Percentiles rank a stretch among this genome's conserved stretches.
Conservation (phyloP, 2,113 vertebrate species). For the Ciconia maguari region DNA sequence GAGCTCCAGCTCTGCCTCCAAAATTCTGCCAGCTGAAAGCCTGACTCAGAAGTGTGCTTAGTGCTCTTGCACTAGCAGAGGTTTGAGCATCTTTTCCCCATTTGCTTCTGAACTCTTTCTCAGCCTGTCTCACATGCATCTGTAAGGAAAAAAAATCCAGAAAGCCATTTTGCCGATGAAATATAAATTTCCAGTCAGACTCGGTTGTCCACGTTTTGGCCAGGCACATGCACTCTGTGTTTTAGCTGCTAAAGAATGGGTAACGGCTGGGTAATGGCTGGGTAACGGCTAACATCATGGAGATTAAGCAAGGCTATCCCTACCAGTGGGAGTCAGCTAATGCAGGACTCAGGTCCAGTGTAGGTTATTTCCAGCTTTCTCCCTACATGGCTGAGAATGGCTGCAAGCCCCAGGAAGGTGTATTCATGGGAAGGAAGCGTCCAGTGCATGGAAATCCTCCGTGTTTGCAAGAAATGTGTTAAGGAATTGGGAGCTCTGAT, state of each 20-base stretch:
- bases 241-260: not conserved
- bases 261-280: not conserved
- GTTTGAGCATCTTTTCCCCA: accelerated
- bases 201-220: accelerated
- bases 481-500: not conserved
- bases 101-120: not conserved
- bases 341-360: not conserved
- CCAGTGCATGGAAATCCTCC: not conserved
- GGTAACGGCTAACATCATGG: not conserved
- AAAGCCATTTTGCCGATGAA: not conserved
- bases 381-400: not conserved
- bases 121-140: not conserved
- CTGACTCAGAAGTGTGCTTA: not conserved
- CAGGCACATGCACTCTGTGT: not conserved
- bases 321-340: not conserved
- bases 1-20: not conserved
- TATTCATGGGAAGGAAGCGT: not conserved
- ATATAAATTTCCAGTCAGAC: not conserved
- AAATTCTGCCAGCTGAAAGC: not conserved
- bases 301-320: not conserved
- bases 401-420: not conserved
- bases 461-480: not conserved
- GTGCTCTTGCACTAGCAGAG: not conserved
- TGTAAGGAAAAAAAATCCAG: not conserved
- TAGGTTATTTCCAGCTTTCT: not conserved